Conservation (phyloP, 1,140 invertebrate genomes). For the Ooceraea biroi region DNA sequence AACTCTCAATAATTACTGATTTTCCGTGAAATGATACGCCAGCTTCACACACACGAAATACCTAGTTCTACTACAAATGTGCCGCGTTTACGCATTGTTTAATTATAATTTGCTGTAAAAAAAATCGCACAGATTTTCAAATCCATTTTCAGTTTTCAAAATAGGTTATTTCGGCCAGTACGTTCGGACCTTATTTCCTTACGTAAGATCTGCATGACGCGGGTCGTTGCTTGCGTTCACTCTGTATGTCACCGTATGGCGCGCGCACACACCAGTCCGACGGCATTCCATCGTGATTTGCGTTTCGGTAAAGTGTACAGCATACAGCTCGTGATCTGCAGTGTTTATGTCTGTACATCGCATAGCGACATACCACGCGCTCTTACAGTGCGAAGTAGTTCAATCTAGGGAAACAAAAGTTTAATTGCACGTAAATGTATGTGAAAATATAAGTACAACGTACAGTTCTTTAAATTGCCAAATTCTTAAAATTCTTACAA, state of each 20-base stretch:
- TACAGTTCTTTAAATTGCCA: neutral
- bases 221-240: constrained; percentile 79
- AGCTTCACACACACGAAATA: no score
- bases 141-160: neutral
- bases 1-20: no score
- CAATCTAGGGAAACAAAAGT: neutral
- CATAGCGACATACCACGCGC: neutral
- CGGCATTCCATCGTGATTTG: constrained; percentile 85
- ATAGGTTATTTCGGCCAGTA: neutral
- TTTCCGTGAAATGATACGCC: no score
- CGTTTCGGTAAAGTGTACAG: constrained; percentile 81
- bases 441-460: neutral
- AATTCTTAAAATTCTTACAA: no score
- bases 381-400: constrained; percentile 8
- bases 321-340: constrained; percentile 62
- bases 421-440: neutral
- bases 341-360: constrained; percentile 70
- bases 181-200: constrained; percentile 76
- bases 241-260: constrained; percentile 83
- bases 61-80: no score
- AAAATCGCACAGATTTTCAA: no score
- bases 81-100: no score
- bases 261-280: constrained; percentile 79
- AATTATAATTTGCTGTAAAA: no score
- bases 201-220: constrained; percentile 78